Base-by-base conservation (phyloP, 2,113 vertebrate species). In the pig (Sus scrofa) region DNA sequence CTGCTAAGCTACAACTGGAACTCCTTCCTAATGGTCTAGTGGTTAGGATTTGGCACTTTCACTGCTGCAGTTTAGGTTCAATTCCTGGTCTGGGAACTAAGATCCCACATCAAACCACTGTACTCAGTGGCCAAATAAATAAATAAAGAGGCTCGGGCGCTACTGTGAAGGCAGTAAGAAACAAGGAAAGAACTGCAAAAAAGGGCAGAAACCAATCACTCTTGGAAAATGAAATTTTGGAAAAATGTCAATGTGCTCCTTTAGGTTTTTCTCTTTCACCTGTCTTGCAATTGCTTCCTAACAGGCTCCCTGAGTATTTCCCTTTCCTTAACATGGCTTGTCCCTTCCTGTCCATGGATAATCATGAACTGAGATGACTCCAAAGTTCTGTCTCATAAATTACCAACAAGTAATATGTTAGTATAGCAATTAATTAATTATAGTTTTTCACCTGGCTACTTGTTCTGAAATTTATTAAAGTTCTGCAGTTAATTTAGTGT, bases 391-490 rank as follows among this genome's bases (percentile, higher is more conserved):
- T 87, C 54, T 67, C 30, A 95, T 34, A 89, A 88, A 37, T 68
- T 52, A 78, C 7, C 30, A 81, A 89, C n/a, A 75, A 89, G 19
- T 52, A 90, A 87, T 71, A 86, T 54, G 70, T 44, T 32, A 60
- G 18, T 84, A 39, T 67, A 67, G 7, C 67, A 58, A 60, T 52
- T 84, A 73, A 67, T 84, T 71, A 67, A 89, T 37, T 52, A 54
- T 39, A 91, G 32, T 4, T 75, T 90, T 67, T 6, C 1, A 91
- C 32, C 54, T 52, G 30, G 39, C 7, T 74, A 39, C 5, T 4
- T 73, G 50, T 7, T 86, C 26, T 75, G 26, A 70, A 91, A 75
- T 74, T 73, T 63, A 90, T 85, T 89, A 68, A 88, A 88, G 83
- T 73, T 77, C 9, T 8, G 12, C 16, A 19, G 4, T 77, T 89